These are phyloP conservation scores for Magallana angulata DNA, from an alignment of 1,140 invertebrate species.

Conservation along the genomic window DNA sequence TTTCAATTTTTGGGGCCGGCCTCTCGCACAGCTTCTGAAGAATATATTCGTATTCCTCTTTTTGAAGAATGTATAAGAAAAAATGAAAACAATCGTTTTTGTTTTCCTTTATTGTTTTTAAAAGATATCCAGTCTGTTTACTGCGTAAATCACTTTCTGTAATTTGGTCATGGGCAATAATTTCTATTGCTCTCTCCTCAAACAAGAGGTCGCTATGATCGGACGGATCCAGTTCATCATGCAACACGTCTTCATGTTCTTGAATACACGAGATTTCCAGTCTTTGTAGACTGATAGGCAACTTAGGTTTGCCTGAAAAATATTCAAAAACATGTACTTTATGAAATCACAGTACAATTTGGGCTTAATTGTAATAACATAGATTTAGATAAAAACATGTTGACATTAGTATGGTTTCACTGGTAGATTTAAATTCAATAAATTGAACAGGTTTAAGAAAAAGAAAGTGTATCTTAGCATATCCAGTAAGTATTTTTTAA, in stretches of 20 bases:
- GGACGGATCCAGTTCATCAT: background rate
- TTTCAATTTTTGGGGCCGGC: no score
- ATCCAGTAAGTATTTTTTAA: background rate
- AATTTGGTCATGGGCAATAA: background rate
- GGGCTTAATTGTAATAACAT: no score
- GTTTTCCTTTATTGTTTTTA: background rate
- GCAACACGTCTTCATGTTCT: background rate
- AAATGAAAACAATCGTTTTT: background rate
- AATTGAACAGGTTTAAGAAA: no score
- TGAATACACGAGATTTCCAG: background rate
- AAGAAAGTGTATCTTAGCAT: no score
- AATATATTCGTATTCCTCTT: background rate
- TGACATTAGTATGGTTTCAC: no score
- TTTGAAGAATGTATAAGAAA: background rate
- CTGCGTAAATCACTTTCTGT: background rate
- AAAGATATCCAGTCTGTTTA: background rate
- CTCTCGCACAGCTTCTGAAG: background rate
- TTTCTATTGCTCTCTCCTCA: background rate
- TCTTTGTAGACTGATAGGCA: background rate
- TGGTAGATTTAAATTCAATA: no score
- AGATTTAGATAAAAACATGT: no score
- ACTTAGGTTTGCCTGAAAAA: background rate
- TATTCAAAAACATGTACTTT: no score
- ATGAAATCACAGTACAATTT: no score
- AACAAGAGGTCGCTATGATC: background rate